Evolutionary conservation across 2,797 vertebrate genomes (phyloP).

Genomic region (Tapirus indicus): DNA sequence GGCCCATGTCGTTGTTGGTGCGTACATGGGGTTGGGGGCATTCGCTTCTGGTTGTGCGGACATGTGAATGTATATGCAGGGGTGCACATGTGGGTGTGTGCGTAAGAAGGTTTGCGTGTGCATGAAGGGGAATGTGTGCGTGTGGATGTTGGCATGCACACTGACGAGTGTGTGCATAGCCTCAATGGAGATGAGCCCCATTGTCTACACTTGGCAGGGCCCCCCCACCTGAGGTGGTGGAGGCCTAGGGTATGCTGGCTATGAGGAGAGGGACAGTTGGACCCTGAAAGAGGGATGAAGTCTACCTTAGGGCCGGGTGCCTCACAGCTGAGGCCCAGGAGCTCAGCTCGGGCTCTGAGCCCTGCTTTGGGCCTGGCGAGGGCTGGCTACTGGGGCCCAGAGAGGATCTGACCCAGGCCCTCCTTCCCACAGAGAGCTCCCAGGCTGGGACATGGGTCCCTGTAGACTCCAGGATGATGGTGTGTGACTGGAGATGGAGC

Average conservation of each 20-base stretch:
- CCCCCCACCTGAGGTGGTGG: not conserved
- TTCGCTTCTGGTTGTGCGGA: not conserved
- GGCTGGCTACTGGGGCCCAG: not conserved
- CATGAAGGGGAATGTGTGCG: accelerated
- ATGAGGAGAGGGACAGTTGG: not conserved
- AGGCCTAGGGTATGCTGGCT: not conserved
- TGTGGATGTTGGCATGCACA: not conserved
- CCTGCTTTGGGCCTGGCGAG: not conserved
- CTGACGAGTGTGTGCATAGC: not conserved
- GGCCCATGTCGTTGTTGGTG: not conserved
- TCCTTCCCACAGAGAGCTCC: not conserved
- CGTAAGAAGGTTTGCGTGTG: not conserved
- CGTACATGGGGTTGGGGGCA: not conserved
- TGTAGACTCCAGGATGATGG: not conserved
- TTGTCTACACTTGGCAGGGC: not conserved
- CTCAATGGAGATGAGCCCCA: not conserved
- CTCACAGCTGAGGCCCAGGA: not conserved
- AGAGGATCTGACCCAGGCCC: not conserved
- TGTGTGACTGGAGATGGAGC: not conserved
- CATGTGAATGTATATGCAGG: not conserved
- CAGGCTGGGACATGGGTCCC: not conserved
- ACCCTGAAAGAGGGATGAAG: not conserved
- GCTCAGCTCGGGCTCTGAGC: not conserved
- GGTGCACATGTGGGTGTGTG: not conserved
- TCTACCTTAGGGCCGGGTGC: not conserved